Base-by-base conservation (phyloP, 2,888 invertebrate genomes). In the Nomada flava region DNA sequence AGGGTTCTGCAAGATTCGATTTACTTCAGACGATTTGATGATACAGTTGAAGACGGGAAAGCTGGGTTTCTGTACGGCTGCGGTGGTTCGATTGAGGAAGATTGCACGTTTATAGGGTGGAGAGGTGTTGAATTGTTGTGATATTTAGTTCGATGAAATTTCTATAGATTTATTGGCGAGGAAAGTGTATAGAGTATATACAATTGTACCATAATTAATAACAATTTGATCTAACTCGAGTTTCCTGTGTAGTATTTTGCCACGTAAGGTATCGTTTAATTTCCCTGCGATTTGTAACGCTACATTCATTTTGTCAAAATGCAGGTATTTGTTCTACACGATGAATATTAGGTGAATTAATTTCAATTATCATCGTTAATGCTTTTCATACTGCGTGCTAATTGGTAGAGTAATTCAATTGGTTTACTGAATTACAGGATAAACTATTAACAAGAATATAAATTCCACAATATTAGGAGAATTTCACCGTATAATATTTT, bases 181-280 rank as follows among this genome's bases (percentile, higher is more conserved):
- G 5, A 36, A 36, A 36, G 36, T 36, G 36, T 36, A 36, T 9
- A 7, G 36, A 7, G 36, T 36, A 0, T 36, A 36, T 7, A 7
- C 0, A 7, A 36, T 36, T 36, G 29, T 69, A 50, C n/a, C 29
- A 55, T 62, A 29, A 62, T 55, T 53, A 69, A 70, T 70, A 75
- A 29, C 23, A 69, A 29, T 50, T 60, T 23, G n/a, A 44, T 7
- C 0, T 7, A 50, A 9, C 13, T 52, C 50, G 44, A 26, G 23
- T 59, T 68, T n/a, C 10, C 10, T 7, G 4, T 15, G 4, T 2
- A 7, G 4, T 18, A 36, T 26, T 69, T 26, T 1, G 7, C 36
- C 60, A 69, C 50, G n/a, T n/a, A 9, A 53, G 26, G 52, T n/a
- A 26, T 44, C 15, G 11, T 11, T 13, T 60, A 13, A 15, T 60